Base-by-base conservation (phyloP, 64 coral and sea anemone genomes). In the Stylophora pistillata region DNA sequence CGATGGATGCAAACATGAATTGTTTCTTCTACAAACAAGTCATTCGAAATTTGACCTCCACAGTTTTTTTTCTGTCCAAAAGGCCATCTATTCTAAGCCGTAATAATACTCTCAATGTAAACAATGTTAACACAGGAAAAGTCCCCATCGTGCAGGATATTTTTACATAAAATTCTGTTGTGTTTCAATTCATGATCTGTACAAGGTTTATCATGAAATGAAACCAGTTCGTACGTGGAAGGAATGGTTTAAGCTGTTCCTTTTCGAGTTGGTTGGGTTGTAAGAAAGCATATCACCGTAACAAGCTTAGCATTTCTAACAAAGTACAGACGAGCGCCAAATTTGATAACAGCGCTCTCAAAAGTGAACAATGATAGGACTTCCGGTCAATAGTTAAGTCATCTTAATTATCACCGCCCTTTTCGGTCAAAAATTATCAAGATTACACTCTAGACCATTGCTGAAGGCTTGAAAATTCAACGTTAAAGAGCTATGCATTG, bases 281-380 rank as follows among this genome's bases (percentile, higher is more conserved):
- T 47, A 47, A 3, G 37, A 47, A 47, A 47, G 7, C 37, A 47
- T 47, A 47, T 47, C 37, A 47, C 37, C 37, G 37, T 7, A 47
- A 47, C 37, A 47, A 47, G 37, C 37, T 47, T 47, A 47, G 37
- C 7, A 47, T 47, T 47, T 71, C n/a, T 71, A 7, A 18, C 34
- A 47, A 47, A 47, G 37, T 47, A 47, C 37, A 47, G 37, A 47
- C 37, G 37, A 47, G 37, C 37, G 37, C 55, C 56, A 9, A 55
- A 79, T 18, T 14, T 82, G 55, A 82, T 58, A 82, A 32, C 0
- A 78, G 21, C 53, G 21, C 75, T 56, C 53, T 78, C 15, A 23
- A 78, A 78, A 78, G 52, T 76, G 73, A 76, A 76, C 32, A 76
- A n/a, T 60, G 65, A 11, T 34, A 82, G 20, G 59, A 82, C 31